Evolutionary conservation across 1,140 invertebrate species (phyloP).

Genomic region (Drosophila orena): DNA sequence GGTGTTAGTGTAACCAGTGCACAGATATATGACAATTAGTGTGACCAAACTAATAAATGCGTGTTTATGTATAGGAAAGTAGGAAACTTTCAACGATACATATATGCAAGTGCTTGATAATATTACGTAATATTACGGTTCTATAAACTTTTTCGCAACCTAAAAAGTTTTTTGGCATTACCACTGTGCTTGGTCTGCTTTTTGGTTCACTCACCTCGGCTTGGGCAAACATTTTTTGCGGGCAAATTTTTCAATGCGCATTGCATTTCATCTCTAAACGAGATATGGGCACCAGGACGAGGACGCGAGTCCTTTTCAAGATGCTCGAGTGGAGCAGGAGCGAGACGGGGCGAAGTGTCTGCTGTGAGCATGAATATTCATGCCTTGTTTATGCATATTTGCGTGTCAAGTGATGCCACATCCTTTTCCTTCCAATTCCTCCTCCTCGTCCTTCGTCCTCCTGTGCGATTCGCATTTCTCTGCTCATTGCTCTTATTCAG

Average conservation of each 20-base stretch:
- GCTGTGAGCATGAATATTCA: conserved; percentile 77
- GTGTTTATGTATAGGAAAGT: too few species aligned
- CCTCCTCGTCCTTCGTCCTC: conserved; percentile 23
- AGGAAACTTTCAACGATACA: too few species aligned
- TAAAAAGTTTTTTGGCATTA: too few species aligned
- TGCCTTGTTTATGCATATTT: conserved; percentile 84
- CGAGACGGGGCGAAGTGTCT: conserved; percentile 35
- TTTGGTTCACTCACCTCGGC: conserved; percentile 50
- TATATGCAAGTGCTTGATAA: too few species aligned
- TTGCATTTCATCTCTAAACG: conserved; percentile 84
- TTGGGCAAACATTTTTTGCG: conserved; percentile 65
- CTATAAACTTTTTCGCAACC: too few species aligned
- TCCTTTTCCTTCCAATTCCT: conserved; percentile 8
- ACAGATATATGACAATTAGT: not conserved
- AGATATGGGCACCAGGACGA: conserved; percentile 64
- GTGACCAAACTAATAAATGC: too few species aligned
- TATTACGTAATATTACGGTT: too few species aligned
- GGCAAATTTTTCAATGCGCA: conserved; percentile 78
- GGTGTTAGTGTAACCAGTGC: not conserved
- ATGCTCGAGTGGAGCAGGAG: conserved; percentile 11
- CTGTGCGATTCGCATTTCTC: conserved; percentile 37
- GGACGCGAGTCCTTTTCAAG: conserved; percentile 68
- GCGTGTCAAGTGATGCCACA: conserved; percentile 79
- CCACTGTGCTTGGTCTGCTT: conserved; percentile 38
- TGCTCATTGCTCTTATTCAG: conserved; percentile 40